Conservation (phyloP, 2,797 vertebrate species). For the Margarornis squamiger region DNA sequence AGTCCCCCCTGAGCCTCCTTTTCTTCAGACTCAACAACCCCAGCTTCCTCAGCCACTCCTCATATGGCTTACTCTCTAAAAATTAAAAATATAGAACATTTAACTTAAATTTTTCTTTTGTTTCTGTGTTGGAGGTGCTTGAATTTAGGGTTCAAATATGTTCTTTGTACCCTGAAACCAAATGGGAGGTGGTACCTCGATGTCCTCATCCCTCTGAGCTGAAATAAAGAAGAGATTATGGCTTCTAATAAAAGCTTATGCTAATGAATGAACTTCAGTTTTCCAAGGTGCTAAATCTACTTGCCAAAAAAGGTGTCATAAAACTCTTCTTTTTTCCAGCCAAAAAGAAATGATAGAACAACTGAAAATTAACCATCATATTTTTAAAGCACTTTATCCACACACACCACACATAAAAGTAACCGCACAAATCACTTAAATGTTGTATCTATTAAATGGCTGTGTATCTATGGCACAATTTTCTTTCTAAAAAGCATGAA, state of each 20-base stretch:
- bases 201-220: background rate
- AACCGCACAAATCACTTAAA: background rate
- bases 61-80: background rate
- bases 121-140: background rate
- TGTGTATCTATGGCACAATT: background rate
- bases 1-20: background rate
- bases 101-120: background rate
- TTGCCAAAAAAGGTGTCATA: slow-evolving; percentile 44
- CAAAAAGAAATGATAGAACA: slow-evolving; percentile 15
- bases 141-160: background rate
- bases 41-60: background rate
- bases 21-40: background rate
- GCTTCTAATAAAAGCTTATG: slow-evolving; percentile 38
- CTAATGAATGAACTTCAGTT: slow-evolving; percentile 40
- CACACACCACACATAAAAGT: background rate
- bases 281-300: slow-evolving; percentile 31
- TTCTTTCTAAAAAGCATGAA: background rate
- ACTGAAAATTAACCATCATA: background rate
- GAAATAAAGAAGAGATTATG: slow-evolving; percentile 6
- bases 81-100: background rate
- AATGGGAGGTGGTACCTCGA: background rate
- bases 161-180: background rate
- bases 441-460: slow-evolving; percentile 9
- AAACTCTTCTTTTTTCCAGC: background rate
- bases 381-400: background rate